Evolutionary conservation across 2,113 vertebrate species (phyloP).

Genomic region (Petromus typicus): DNA sequence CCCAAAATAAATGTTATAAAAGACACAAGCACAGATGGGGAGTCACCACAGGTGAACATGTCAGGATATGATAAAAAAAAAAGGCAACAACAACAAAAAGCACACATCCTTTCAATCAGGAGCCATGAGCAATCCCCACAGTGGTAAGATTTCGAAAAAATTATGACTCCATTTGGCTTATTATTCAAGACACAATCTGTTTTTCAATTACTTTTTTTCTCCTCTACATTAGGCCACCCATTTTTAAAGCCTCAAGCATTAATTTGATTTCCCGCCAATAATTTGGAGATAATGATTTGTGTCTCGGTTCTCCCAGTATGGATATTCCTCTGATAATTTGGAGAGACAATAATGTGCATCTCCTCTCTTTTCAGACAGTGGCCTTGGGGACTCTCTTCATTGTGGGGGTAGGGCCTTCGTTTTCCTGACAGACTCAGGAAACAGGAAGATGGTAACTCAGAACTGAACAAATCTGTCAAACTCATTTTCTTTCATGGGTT

Average conservation of each 20-base stretch:
- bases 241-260: conserved; percentile 65
- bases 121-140: background rate
- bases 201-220: conserved; percentile 64
- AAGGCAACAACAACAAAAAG: background rate
- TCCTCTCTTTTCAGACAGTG: conserved; percentile 44
- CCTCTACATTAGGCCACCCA: conserved; percentile 61
- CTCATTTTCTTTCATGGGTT: conserved; percentile 71
- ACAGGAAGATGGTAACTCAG: conserved; percentile 62
- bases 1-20: background rate
- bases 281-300: conserved; percentile 75
- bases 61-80: background rate
- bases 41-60: background rate
- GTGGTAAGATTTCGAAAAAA: background rate
- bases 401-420: background rate
- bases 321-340: conserved; percentile 59
- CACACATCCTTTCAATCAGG: accelerated
- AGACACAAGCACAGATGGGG: background rate
- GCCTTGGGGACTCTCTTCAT: conserved; percentile 68
- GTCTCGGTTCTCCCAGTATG: conserved; percentile 52
- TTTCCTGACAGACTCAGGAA: conserved; percentile 65
- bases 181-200: conserved; percentile 73
- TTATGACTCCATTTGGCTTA: conserved; percentile 33
- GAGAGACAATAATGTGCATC: conserved; percentile 53
- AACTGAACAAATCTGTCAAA: conserved; percentile 73
- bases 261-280: conserved; percentile 73